Conservation (phyloP, 1,140 invertebrate genomes). For the Callitettix versicolor region DNA sequence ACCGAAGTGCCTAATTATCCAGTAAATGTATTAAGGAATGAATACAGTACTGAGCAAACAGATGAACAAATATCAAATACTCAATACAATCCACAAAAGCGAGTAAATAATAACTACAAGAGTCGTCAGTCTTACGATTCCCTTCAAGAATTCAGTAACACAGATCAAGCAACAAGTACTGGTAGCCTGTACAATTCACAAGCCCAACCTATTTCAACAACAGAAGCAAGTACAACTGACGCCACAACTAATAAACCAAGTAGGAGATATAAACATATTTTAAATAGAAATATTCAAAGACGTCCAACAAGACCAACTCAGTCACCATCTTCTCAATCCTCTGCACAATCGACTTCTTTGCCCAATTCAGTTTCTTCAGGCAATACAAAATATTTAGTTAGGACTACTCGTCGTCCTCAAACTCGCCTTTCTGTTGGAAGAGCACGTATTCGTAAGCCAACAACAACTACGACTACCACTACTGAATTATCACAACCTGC, state of each 20-base stretch:
- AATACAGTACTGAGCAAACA: no score
- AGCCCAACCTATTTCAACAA: background rate
- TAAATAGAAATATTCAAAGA: conserved; percentile 12
- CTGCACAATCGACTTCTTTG: conserved; percentile 7
- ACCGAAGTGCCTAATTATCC: conserved; percentile 15
- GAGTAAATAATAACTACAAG: no score
- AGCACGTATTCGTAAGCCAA: conserved; percentile 21
- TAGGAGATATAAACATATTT: conserved; percentile 16
- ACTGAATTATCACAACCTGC: conserved; percentile 1
- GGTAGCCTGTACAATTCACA: background rate
- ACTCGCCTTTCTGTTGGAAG: conserved; percentile 19
- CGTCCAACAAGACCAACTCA: conserved; percentile 11
- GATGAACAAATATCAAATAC: no score
- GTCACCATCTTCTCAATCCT: conserved; percentile 10
- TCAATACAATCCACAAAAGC: no score
- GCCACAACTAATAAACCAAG: background rate
- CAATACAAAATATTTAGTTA: conserved; percentile 17
- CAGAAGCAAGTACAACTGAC: conserved; percentile 11
- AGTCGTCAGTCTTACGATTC: no score
- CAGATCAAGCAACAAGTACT: background rate
- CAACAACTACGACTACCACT: conserved; percentile 19
- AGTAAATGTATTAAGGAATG: background rate
- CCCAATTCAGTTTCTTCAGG: background rate
- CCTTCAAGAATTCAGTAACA: no score
- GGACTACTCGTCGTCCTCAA: conserved; percentile 14